Percentiles rank a stretch among this genome's conserved stretches.
Evolutionary conservation across 2,797 vertebrate genomes (phyloP).

Genomic region (Carapus acus): DNA sequence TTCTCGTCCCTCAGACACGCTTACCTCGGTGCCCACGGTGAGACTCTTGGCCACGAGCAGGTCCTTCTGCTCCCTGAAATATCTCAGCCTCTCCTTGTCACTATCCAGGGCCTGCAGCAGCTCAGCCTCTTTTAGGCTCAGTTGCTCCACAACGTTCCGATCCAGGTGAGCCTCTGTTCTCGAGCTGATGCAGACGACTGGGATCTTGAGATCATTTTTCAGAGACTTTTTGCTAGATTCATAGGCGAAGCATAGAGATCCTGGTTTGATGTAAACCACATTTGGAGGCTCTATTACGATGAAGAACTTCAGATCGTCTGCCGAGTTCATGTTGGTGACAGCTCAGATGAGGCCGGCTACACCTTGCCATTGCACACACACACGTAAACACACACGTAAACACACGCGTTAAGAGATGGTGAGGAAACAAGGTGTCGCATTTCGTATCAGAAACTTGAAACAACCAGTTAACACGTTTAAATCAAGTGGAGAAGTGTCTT

Average conservation of each 20-base stretch:
- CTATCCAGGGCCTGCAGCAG: slow-evolving; percentile 66
- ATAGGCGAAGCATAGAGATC: slow-evolving; percentile 57
- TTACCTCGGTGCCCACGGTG: slow-evolving; percentile 33
- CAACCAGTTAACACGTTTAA: too few relatives aligned
- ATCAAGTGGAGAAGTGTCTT: too few relatives aligned
- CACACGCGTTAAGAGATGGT: too few relatives aligned
- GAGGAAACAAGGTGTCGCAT: too few relatives aligned
- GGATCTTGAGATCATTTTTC: slow-evolving; percentile 10
- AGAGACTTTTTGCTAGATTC: slow-evolving; percentile 38
- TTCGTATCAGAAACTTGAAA: too few relatives aligned
- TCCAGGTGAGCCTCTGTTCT: fast-evolving
- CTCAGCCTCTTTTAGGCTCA: slow-evolving; percentile 37
- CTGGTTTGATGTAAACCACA: fast-evolving
- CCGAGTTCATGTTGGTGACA: slow-evolving; percentile 36
- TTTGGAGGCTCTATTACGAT: slow-evolving; percentile 66
- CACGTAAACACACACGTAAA: background rate
- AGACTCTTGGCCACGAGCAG: slow-evolving; percentile 60
- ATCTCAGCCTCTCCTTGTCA: slow-evolving; percentile 57
- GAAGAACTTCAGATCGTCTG: slow-evolving; percentile 54
- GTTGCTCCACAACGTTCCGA: slow-evolving; percentile 13
- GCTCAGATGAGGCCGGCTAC: background rate
- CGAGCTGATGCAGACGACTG: slow-evolving; percentile 7
- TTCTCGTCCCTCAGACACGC: slow-evolving; percentile 50
- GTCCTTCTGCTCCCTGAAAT: slow-evolving; percentile 39
- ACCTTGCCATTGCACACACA: slow-evolving; percentile 5